Base-by-base conservation (phyloP, 64 coral and sea anemone genomes). In the Hydrozoanthus tunicans region DNA sequence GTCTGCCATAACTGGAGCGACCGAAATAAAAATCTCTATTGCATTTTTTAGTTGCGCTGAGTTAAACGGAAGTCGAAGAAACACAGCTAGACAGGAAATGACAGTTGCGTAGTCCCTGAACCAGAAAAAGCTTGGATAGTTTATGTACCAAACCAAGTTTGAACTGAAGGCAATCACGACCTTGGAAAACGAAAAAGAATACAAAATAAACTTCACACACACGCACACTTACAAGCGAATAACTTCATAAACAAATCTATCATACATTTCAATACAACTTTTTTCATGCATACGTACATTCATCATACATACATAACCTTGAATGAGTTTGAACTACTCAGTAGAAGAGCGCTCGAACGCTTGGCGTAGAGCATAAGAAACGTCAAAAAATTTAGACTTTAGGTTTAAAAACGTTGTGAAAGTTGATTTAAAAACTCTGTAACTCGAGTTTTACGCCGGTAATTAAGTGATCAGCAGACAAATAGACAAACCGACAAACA, bases 11-110 rank as follows among this genome's bases (percentile, higher is more conserved):
- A 96, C 92, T 0, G 95, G 95, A 7, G 92, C 95, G 17, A 96
- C 53, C 32, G 92, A 86, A n/a, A 93, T 86, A 25, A 96, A 94
- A 79, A 96, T 92, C 53, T 93, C 90, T 27, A 96, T 93, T 6
- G 95, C 95, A 73, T 92, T 82, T 51, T 96, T 96, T 5, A 96
- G 78, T 51, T 94, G 95, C 12, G 81, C 86, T 13, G 93, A 94
- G 82, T 96, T 96, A 54, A 96, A 96, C 4, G 95, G 95, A 15
- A 96, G 77, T 57, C 95, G 95, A 72, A 89, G 91, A 58, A 96
- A 96, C 77, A 96, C 95, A 76, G 95, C 95, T 13, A 96, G 80
- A 60, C 89, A 94, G 11, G 95, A 96, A 4, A 96, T 69, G 14
- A 91, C 76, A 65, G 95, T 94, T 6, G 89, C 81, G 27, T 91